A percentile compares a stretch with the other conserved stretches of the same genome.
Evolutionary conservation across 1,140 invertebrate species (phyloP).

Genomic region (Phortica variegata): DNA sequence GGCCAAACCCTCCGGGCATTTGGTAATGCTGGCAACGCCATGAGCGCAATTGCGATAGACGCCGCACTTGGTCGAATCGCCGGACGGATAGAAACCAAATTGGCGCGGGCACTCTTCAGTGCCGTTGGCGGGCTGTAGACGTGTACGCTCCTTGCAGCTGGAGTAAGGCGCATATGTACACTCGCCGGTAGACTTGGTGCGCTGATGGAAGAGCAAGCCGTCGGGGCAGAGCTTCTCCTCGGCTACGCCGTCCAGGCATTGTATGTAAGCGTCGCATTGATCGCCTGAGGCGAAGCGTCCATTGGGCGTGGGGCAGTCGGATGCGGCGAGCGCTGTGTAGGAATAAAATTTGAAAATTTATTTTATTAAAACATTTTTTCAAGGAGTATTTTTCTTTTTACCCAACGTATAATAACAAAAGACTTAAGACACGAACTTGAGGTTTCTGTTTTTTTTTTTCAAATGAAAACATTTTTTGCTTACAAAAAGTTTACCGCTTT

Average conservation of each 20-base stretch:
- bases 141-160: slow-evolving; percentile 70
- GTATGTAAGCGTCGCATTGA: slow-evolving; percentile 72
- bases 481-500: not conserved
- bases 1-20: slow-evolving; percentile 82
- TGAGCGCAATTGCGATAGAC: slow-evolving; percentile 82
- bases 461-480: no score
- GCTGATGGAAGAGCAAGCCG: slow-evolving; percentile 80
- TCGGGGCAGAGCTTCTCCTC: slow-evolving; percentile 79
- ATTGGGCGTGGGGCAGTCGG: slow-evolving; percentile 66
- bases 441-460: no score
- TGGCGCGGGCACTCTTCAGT: slow-evolving; percentile 80
- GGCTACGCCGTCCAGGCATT: slow-evolving; percentile 68
- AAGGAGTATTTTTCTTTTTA: no score
- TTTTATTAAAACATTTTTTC: no score
- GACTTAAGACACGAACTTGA: slow-evolving; percentile 16
- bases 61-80: slow-evolving; percentile 73
- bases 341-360: not conserved
- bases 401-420: slow-evolving; percentile 9
- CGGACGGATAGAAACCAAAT: slow-evolving; percentile 77
- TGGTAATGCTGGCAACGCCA: slow-evolving; percentile 60
- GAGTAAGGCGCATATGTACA: slow-evolving; percentile 81
- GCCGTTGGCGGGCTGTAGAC: slow-evolving; percentile 62
- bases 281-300: slow-evolving; percentile 67
- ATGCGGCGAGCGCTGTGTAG: slow-evolving; percentile 22
- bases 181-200: slow-evolving; percentile 69